These are phyloP conservation scores for Andricus quercusramuli DNA, from an alignment of 2,888 invertebrate species.

Conservation along the genomic window DNA sequence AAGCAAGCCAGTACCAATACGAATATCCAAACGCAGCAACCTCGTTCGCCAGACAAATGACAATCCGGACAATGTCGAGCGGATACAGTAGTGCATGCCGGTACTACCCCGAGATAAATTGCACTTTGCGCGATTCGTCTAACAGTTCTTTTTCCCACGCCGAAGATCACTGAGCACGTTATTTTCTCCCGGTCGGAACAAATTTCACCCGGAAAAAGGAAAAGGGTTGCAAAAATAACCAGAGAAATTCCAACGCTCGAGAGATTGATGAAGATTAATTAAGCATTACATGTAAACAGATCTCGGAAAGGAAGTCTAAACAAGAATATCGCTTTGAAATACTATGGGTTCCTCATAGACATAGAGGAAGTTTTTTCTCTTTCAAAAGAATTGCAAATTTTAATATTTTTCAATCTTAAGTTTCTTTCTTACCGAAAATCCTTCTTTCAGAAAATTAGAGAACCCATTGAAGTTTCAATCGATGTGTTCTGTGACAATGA, in stretches of 20 bases:
- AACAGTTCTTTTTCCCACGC: constrained; percentile 44
- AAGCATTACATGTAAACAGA: background rate
- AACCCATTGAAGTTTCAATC: too few species aligned
- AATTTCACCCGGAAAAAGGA: constrained; percentile 34
- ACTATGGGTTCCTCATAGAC: too few species aligned
- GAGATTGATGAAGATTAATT: constrained; percentile 31
- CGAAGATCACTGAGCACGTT: constrained; percentile 34
- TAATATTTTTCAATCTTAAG: too few species aligned
- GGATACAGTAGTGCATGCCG: constrained; percentile 53
- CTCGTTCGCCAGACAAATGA: constrained; percentile 63
- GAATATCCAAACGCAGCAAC: constrained; percentile 46
- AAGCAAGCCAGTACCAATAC: constrained; percentile 20
- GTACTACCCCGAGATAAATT: constrained; percentile 60
- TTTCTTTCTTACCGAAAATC: too few species aligned
- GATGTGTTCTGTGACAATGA: too few species aligned
- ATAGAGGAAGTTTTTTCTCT: too few species aligned
- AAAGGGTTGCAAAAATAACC: background rate
- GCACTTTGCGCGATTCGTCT: constrained; percentile 56
- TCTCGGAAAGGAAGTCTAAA: background rate
- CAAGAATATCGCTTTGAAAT: background rate
- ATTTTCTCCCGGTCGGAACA: constrained; percentile 7
- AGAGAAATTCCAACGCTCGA: background rate
- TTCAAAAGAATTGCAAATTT: too few species aligned
- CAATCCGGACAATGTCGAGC: constrained; percentile 60
- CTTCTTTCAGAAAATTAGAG: too few species aligned